phyloP scores from a whole-genome alignment of 2,888 invertebrate genomes.

The Drosophila sordidula region DNA sequence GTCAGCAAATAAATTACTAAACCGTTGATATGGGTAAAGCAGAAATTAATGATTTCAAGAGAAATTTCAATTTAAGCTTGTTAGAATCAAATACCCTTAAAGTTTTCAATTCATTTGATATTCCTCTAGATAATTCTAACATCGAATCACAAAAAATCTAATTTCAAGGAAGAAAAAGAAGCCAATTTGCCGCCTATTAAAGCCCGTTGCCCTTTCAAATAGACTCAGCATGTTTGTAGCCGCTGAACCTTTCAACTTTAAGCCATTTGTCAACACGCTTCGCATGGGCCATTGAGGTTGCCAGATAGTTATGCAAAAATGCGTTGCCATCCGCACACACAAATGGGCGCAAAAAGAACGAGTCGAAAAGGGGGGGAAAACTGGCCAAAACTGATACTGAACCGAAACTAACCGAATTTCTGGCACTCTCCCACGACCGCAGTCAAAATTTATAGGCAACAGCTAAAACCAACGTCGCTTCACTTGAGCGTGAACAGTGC shows the following conservation, averaged over 20 bases:
- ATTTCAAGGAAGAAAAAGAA: not conserved
- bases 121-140: no score
- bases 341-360: conserved; percentile 33
- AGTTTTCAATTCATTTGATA: not conserved
- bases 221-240: not conserved
- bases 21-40: not conserved
- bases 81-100: not conserved
- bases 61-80: not conserved
- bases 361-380: conserved; percentile 12
- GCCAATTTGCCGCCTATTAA: conserved; percentile 41
- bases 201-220: conserved; percentile 21
- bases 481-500: conserved; percentile 80
- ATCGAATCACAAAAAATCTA: not conserved
- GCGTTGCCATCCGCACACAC: conserved; percentile 36
- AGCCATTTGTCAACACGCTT: conserved; percentile 69
- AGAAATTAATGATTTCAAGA: not conserved
- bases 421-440: conserved; percentile 44
- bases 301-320: conserved; percentile 57
- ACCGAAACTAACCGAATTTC: conserved; percentile 38
- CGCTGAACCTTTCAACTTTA: conserved; percentile 38
- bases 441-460: conserved; percentile 72
- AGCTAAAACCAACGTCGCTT: conserved; percentile 70
- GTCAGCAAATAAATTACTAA: conserved; percentile 2
- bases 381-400: conserved; percentile 18
- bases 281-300: conserved; percentile 18